Base-by-base conservation (phyloP, 1,140 invertebrate genomes). In the Vollenhovia emeryi region DNA sequence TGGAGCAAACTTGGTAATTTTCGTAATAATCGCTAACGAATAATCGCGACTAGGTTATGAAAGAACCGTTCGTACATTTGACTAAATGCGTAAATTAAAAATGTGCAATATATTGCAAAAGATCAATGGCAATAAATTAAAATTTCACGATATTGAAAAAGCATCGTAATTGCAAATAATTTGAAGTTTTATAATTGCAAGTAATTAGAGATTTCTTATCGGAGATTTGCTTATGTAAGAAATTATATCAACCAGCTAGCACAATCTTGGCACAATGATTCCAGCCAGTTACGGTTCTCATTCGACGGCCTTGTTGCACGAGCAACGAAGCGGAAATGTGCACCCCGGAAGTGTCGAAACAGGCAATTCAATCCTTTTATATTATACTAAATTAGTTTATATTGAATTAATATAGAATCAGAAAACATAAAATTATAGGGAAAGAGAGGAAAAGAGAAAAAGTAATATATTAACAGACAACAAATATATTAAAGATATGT, bases 301-400 rank as follows among this genome's bases (percentile, higher is more conserved):
- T 92, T 52, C 89, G 91, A 68, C 86, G 87, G 79, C 89, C 90
- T 13, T 92, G 90, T 73, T 92, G 91, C 76, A 76, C 80, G 30
- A 24, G 33, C n/a, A 85, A 88, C 9, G 79, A 76, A 8, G 45
- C 60, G 24, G 84, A 90, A 73, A 92, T 92, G 86, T 92, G 91
- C 59, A 85, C 80, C 15, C 91, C 90, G 4, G 52, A 78, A 13
- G 74, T 92, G 33, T 55, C 89, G 27, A 68, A 87, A 82, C 90
- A 91, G 91, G 91, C 91, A 92, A 92, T 76, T 64, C 71, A 80
- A 60, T 48, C 8, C 55, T 55, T 52, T 74, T 11, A 55, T 79
- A 45, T 8, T 59, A 43, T 18, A 11, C 6, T 52, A 40, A 36
- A 80, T 79, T 79, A 40, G 2, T 30, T 66, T 64, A 2, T 9